Evolutionary conservation across 2,113 vertebrate genomes (phyloP), one percentile per base, ranked within the genome.

Genomic region (Ia io): DNA sequence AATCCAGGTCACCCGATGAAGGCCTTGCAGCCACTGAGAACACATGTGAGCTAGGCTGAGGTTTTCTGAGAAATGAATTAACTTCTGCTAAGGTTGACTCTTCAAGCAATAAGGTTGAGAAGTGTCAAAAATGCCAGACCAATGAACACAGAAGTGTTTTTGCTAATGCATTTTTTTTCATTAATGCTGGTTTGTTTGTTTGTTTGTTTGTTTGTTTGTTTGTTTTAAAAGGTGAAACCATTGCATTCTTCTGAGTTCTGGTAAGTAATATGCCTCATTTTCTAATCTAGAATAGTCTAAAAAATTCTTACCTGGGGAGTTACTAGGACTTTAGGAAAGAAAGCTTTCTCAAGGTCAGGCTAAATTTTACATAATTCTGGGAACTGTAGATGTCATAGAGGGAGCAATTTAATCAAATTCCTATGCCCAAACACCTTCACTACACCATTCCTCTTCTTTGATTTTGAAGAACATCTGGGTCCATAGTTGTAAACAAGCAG

Each of bases 31-130:
- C 59, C 51, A 71, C 59, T 47, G 47, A 73, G 13, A 85, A 53
- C 2, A 13, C 9, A 56, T 30, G 47, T 88, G 71, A 83, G 88
- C 74, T 7, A 92, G 28, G 49, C 1, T 22, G 30, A 63, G n/a
- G 65, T 47, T 51, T 93, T 63, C 74, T 87, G 42, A 91, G 63
- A 88, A 82, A 47, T 70, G 42, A 93, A 67, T 77, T 88, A 80
- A 63, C n/a, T 49, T 85, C 42, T 76, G 4, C 7, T 77, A 82
- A 61, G 44, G 10, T 4, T 65, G 11, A 74, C 17, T 53, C 22
- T 71, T 32, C 32, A 59, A 73, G 74, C 80, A 84, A 37, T 61
- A 89, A 96, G 70, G 30, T 83, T 74, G 78, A 37, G 35, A 92
- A 70, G 40, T 82, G 40, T 67, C 28, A 70, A 89, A 93, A 89